Evolutionary conservation across 2,888 invertebrate species (phyloP).

Genomic region (Holacanthella duospinosa): DNA sequence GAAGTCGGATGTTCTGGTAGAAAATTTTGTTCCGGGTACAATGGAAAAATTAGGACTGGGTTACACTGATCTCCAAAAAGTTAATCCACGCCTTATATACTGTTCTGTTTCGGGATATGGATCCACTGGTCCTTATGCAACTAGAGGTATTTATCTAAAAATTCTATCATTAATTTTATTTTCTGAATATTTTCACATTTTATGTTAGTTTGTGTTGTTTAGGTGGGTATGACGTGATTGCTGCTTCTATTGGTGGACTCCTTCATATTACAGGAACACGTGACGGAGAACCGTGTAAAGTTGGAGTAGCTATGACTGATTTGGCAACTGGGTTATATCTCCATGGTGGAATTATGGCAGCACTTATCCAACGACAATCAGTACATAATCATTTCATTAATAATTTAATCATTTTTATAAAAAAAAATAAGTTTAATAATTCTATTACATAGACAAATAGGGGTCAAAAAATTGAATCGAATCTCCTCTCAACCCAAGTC

Average conservation of each 20-base stretch:
- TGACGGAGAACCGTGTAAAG: slow-evolving; percentile 75
- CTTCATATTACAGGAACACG: slow-evolving; percentile 77
- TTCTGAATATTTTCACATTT: not conserved
- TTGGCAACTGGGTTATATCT: slow-evolving; percentile 87
- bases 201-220: not conserved
- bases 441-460: slow-evolving; percentile 50
- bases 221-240: slow-evolving; percentile 95
- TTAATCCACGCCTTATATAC: slow-evolving; percentile 74
- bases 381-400: slow-evolving; percentile 10
- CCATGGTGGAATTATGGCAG: slow-evolving; percentile 87
- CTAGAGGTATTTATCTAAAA: slow-evolving; percentile 42
- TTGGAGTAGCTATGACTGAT: slow-evolving; percentile 87
- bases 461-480: slow-evolving; percentile 88
- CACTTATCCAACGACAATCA: slow-evolving; percentile 60
- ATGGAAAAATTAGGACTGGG: slow-evolving; percentile 61
- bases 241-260: slow-evolving; percentile 82
- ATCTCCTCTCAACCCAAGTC: slow-evolving; percentile 85
- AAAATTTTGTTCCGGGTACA: slow-evolving; percentile 90
- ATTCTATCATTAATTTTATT: too few relatives aligned
- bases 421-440: not conserved
- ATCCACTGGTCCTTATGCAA: slow-evolving; percentile 68
- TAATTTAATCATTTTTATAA: not conserved
- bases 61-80: slow-evolving; percentile 57
- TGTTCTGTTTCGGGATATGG: slow-evolving; percentile 93
- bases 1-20: slow-evolving; percentile 76